Evolutionary conservation across 23 tunicate species (phyloP), one percentile per base, ranked within the genome.

Genomic region (Ciona savignyi): DNA sequence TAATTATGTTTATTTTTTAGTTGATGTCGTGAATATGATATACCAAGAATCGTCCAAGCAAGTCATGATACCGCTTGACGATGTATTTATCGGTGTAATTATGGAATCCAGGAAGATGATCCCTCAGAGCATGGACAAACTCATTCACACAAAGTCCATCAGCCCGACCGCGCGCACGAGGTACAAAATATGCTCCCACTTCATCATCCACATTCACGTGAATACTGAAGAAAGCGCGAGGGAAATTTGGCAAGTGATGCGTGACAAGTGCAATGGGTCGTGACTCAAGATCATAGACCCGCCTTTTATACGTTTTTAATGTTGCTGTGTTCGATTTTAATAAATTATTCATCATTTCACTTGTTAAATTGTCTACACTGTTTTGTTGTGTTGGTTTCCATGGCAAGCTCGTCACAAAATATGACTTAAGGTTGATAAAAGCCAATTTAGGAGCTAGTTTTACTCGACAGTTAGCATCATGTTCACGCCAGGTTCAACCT

Each of bases 31-130:
- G 23, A 24, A 29, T 1, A 27, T 42, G 28, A 29, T 88, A 27
- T 32, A 63, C 29, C 1, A 63, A n/a, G 1, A 64, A 4, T 66
- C 80, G 27, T 19, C 34, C 11, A 33, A 28, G 20, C 63, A 35
- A 4, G 61, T 66, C 24, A 26, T 72, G 20, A 65, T 88, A 23
- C 84, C 96, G 1, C 79, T 88, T 15, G 96, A 88, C 68, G 78
- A 88, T 70, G 77, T 88, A 32, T 77, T 71, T 67, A 73, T 73
- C 65, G 96, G 84, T 21, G 68, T 88, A 2, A 35, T 33, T 49
- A 35, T 82, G 65, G 69, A 73, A 23, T 30, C 71, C 21, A 33
- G 61, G 24, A 35, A 70, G 19, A 66, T 88, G 51, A 23, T 56
- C 22, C 83, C 87, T 31, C 30, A 60, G 4, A 77, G 78, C 61